These are phyloP conservation scores for Syngnathus acus DNA, from an alignment of 2,797 vertebrate genomes.

Conservation along the genomic window DNA sequence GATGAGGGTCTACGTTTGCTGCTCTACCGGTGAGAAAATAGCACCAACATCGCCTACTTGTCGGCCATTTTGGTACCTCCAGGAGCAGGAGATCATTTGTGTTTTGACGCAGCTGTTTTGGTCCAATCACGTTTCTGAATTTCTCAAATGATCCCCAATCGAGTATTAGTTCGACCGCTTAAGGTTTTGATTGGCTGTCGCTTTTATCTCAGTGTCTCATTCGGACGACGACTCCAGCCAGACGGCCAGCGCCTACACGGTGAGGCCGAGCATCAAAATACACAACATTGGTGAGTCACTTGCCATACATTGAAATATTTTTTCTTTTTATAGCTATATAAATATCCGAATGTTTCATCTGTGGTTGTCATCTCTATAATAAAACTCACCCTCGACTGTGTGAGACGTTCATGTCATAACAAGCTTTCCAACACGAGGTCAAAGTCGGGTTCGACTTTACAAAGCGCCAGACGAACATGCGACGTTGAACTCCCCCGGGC, in stretches of 20 bases:
- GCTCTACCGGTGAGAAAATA: conserved; percentile 79
- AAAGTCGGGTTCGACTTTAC: neutral
- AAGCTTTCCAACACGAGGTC: neutral
- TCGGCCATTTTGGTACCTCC: neutral
- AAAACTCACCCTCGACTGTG: neutral
- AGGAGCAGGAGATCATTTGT: too few relatives aligned
- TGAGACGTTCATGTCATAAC: neutral
- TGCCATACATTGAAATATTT: neutral
- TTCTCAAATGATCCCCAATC: neutral
- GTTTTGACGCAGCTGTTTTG: too few relatives aligned
- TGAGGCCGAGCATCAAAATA: conserved; percentile 90
- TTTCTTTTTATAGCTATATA: neutral
- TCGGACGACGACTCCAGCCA: conserved; percentile 83
- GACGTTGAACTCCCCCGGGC: neutral
- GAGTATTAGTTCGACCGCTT: neutral
- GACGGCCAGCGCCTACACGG: conserved; percentile 86
- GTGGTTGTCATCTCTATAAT: neutral
- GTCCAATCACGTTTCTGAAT: neutral
- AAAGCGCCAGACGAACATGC: neutral
- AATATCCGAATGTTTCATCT: neutral
- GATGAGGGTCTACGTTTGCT: conserved; percentile 95
- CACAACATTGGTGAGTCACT: conserved; percentile 86
- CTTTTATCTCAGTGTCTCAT: conserved; percentile 73
- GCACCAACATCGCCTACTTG: neutral
- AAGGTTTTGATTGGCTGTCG: neutral